phyloP scores from a whole-genome alignment of 2,797 vertebrate genomes.

The Melanotaenia boesemani region DNA sequence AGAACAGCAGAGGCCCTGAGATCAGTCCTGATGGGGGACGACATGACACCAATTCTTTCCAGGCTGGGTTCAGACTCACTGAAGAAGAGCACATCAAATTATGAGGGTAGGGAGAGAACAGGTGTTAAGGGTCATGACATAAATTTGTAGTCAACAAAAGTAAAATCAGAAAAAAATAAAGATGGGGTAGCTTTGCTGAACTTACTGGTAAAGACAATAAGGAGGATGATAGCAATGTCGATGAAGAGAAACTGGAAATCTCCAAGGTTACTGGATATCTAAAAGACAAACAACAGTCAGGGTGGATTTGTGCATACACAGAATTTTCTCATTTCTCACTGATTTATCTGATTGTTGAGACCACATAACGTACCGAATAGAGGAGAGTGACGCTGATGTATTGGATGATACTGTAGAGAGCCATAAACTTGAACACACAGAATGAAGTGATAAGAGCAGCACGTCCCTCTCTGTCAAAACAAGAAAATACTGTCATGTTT shows the following conservation, averaged over 20 bases:
- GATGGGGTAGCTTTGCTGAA: constrained; percentile 47
- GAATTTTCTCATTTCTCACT: not conserved
- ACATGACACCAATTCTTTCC: constrained; percentile 92
- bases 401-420: constrained; percentile 98
- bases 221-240: constrained; percentile 95
- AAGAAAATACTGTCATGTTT: constrained; percentile 8
- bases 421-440: constrained; percentile 99
- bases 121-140: not conserved
- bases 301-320: not conserved
- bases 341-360: not conserved
- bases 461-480: constrained; percentile 91
- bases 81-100: constrained; percentile 6
- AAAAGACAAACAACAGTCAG: constrained; percentile 3
- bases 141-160: not conserved
- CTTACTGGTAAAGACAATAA: constrained; percentile 98
- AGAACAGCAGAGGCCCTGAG: constrained; percentile 93
- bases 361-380: constrained; percentile 89
- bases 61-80: constrained; percentile 99
- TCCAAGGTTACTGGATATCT: constrained; percentile 97
- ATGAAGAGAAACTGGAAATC: constrained; percentile 99
- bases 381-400: constrained; percentile 97
- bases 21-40: constrained; percentile 96
- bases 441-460: constrained; percentile 98
- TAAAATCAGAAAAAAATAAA: not conserved
- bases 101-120: not conserved